Conservation (phyloP, 2,797 vertebrate genomes). For the Danionella dracula region DNA sequence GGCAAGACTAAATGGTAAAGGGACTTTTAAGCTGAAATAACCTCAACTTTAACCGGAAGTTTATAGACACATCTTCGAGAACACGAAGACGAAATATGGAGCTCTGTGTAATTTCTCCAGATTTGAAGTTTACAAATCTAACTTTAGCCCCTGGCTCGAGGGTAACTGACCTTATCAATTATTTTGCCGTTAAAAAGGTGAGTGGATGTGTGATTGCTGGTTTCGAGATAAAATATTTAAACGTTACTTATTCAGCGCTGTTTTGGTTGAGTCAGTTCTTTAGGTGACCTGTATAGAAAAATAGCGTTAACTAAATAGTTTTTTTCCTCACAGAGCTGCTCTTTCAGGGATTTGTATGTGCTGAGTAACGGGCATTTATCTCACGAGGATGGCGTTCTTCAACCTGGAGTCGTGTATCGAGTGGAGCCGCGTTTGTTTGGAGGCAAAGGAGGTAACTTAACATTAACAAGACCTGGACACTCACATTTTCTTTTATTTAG, state of each 20-base stretch:
- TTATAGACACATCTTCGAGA: background rate
- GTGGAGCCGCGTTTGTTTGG: conserved; percentile 82
- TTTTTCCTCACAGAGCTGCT: conserved; percentile 58
- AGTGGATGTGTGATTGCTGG: conserved; percentile 1
- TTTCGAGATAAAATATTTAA: no score
- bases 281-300: no score
- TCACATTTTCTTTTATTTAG: no score
- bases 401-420: conserved; percentile 74
- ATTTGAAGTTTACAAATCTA: background rate
- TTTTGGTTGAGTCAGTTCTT: no score
- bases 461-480: no score
- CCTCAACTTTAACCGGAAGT: background rate
- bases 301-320: no score
- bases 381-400: conserved; percentile 55
- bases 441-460: conserved; percentile 87
- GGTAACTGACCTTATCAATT: conserved; percentile 51
- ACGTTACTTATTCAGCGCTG: no score
- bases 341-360: conserved; percentile 72
- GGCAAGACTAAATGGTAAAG: background rate
- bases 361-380: conserved; percentile 66
- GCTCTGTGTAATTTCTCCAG: conserved; percentile 51
- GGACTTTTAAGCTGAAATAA: background rate
- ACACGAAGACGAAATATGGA: conserved; percentile 57
- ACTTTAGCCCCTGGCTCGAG: conserved; percentile 38
- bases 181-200: conserved; percentile 49